phyloP scores from a whole-genome alignment of 2,113 vertebrate species.

The Ageneiosus marmoratus region DNA sequence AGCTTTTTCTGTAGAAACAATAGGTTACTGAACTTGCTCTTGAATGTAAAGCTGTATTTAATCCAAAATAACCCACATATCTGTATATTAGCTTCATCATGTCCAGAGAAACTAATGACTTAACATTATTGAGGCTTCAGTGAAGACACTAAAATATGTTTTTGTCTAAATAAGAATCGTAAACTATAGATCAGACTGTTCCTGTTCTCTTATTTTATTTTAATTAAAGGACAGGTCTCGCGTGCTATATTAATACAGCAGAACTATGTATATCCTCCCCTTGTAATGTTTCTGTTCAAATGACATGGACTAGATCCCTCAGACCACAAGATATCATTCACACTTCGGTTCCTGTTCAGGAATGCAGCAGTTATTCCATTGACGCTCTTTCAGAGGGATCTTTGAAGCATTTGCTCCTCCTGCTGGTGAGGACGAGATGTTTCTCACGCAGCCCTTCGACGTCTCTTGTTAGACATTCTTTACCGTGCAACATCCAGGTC shows the following conservation, averaged over 20 bases:
- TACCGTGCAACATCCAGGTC: background rate
- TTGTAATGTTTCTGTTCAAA: background rate
- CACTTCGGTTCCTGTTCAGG: background rate
- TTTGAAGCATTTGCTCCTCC: slow-evolving; percentile 41
- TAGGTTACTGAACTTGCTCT: too few relatives aligned
- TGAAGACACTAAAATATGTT: background rate
- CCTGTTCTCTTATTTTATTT: background rate
- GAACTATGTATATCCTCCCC: background rate
- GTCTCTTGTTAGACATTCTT: slow-evolving; percentile 11
- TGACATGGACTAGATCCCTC: background rate
- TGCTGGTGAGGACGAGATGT: slow-evolving; percentile 31
- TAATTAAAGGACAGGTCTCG: background rate
- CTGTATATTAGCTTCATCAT: background rate
- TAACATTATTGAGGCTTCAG: background rate
- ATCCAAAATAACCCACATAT: background rate
- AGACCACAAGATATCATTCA: background rate
- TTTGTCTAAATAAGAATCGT: background rate
- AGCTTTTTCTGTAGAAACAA: too few relatives aligned
- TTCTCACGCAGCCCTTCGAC: background rate
- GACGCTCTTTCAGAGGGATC: background rate
- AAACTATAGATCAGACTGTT: background rate
- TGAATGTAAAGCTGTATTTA: background rate
- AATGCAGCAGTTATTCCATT: background rate
- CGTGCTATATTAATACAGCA: background rate
- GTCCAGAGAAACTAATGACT: background rate